phyloP scores from a whole-genome alignment of 2,113 vertebrate genomes.

The Microtus montanus region DNA sequence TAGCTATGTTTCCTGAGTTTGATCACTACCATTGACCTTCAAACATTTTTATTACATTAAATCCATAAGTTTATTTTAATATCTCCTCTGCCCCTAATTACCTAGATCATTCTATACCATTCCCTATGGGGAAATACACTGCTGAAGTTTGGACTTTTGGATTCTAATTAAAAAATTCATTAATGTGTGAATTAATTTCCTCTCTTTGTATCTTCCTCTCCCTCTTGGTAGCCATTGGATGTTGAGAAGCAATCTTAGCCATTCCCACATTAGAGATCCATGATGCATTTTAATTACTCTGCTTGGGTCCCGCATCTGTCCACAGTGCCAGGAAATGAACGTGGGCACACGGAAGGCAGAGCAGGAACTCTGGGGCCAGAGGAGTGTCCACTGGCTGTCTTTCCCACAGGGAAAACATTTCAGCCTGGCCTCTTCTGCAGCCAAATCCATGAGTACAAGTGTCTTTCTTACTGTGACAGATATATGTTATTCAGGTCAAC shows the following conservation, averaged over 20 bases:
- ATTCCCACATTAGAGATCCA: conserved; percentile 65
- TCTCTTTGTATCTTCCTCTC: conserved; percentile 78
- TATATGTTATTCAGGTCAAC: not conserved
- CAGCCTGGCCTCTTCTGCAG: not conserved
- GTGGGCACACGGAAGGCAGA: not conserved
- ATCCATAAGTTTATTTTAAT: conserved; percentile 84
- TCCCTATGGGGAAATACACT: conserved; percentile 83
- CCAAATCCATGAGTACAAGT: accelerated
- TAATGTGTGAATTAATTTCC: conserved; percentile 86
- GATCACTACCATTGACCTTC: conserved; percentile 80
- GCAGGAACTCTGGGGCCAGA: not conserved
- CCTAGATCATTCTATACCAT: conserved; percentile 81
- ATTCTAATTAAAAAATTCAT: conserved; percentile 89
- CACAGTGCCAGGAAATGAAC: conserved; percentile 56
- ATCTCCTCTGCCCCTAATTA: conserved; percentile 84
- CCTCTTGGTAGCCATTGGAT: conserved; percentile 82
- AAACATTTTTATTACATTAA: conserved; percentile 73
- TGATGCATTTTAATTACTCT: conserved; percentile 76
- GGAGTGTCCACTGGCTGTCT: not conserved
- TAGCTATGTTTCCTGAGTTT: conserved; percentile 67
- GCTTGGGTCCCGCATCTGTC: conserved; percentile 39
- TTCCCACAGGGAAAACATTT: not conserved
- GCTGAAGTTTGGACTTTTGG: conserved; percentile 85
- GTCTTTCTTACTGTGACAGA: not conserved
- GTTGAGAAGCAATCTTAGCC: conserved; percentile 72